Evolutionary conservation across 2,888 invertebrate species (phyloP), one percentile per base, ranked within the genome.

Genomic region (Nemoura dubitans): DNA sequence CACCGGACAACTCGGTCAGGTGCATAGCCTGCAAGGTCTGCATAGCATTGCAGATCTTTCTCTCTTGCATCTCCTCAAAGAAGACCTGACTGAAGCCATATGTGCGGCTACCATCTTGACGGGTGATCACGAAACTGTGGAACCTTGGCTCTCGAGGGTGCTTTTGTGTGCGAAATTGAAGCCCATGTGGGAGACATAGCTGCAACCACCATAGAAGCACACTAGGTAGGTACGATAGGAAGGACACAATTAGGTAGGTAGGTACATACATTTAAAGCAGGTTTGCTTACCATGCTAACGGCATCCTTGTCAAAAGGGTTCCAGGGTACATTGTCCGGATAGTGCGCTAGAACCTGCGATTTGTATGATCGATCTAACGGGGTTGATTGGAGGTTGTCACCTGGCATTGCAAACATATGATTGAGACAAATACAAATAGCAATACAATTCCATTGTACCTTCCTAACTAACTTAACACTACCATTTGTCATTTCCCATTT

Each of bases 121-220:
- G 94, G 21, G 99, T 99, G 88, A 99, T 97, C 86, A 99, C 95
- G 93, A 99, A 99, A 83, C 98, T 97, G 92, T 99, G 99, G 92
- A 99, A 98, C 90, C 94, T 95, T 16, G 98, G 96, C 89, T 97
- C 96, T 86, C 94, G 92, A 81, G 94, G 93, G 92, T 98, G 97
- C 92, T 97, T 98, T 91, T 99, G 98, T 16, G 98, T 99, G 89
- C 97, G 95, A 92, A 99, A 99, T 90, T 96, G 95, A 86, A 99
- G 93, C 80, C 99, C 99, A 92, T 96, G 96, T 87, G 99, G 99
- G 91, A 99, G 93, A 91, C 98, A 98, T 80, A 99, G 94, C 99
- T 99, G 92, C 29, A 92, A 92, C 90, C n/a, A 6, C 36, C n/a
- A 26, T 6, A 85, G 14, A 43, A 84, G 80, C 25, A 28, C 36